These are phyloP conservation scores for Rhizoglyphus robini DNA, from an alignment of 1,140 invertebrate genomes.

Conservation along the genomic window DNA sequence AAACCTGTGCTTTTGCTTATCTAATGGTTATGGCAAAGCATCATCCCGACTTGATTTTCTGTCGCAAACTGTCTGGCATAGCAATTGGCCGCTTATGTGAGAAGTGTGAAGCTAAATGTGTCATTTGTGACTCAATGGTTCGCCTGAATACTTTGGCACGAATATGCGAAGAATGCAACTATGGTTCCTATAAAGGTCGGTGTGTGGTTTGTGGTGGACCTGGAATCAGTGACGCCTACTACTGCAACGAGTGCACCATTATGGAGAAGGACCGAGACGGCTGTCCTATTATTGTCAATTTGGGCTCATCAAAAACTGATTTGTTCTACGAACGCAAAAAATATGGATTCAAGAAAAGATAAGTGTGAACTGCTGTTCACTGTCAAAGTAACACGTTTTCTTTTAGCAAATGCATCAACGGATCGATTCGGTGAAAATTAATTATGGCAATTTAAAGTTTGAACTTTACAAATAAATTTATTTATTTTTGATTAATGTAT, in stretches of 20 bases:
- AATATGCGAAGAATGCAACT: conserved; percentile 99
- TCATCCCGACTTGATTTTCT: conserved; percentile 99
- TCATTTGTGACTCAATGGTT: conserved; percentile 98
- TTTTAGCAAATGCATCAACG: too few relatives aligned
- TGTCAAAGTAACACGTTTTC: too few relatives aligned
- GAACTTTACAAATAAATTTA: too few relatives aligned
- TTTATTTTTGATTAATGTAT: too few relatives aligned
- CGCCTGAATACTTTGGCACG: conserved; percentile 91
- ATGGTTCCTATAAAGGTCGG: conserved; percentile 94
- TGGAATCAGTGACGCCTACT: conserved; percentile 97
- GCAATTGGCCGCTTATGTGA: conserved; percentile 78
- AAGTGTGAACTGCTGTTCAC: too few relatives aligned
- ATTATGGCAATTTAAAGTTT: too few relatives aligned
- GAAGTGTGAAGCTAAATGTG: conserved; percentile 97
- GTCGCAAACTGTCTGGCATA: conserved; percentile 92
- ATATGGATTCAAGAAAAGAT: conserved; percentile 91
- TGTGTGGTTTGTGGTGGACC: conserved; percentile 99
- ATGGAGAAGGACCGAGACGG: conserved; percentile 99
- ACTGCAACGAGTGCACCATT: conserved; percentile 98
- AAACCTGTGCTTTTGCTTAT: too few relatives aligned
- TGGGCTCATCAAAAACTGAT: conserved; percentile 98
- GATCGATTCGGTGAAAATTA: too few relatives aligned
- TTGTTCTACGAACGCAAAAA: conserved; percentile 99
- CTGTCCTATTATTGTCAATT: conserved; percentile 98
- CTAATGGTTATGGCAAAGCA: conserved; percentile 99